phyloP scores from a whole-genome alignment of 2,797 vertebrate genomes.

The Sardinella longiceps region DNA sequence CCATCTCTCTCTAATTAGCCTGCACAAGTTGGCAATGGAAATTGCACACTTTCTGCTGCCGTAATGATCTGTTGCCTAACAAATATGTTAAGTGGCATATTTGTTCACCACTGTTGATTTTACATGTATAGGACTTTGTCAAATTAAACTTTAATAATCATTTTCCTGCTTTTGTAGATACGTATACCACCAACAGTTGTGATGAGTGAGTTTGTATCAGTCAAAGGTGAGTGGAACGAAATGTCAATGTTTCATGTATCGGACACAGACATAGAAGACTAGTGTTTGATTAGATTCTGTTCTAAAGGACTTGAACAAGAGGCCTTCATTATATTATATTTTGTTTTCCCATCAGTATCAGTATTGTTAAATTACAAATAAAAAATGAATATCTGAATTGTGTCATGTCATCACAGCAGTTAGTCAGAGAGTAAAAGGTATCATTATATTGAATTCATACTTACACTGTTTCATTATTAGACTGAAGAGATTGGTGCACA shows the following conservation, averaged over 20 bases:
- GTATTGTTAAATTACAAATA: no score
- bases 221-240: background rate
- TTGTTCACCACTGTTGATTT: background rate
- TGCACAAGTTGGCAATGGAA: background rate
- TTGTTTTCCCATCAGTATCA: no score
- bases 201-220: background rate
- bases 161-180: background rate
- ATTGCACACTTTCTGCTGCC: background rate
- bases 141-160: background rate
- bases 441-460: no score
- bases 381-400: no score
- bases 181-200: background rate
- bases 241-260: no score
- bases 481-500: background rate
- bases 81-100: background rate
- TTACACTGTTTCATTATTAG: no score
- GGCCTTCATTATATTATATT: no score
- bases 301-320: no score
- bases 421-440: background rate
- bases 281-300: no score
- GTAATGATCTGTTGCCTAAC: background rate
- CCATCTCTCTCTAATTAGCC: constrained; percentile 10
- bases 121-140: background rate
- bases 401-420: background rate
- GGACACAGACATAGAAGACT: no score